These are phyloP conservation scores for Monochamus saltuarius DNA, from an alignment of 1,140 invertebrate species.

Conservation along the genomic window DNA sequence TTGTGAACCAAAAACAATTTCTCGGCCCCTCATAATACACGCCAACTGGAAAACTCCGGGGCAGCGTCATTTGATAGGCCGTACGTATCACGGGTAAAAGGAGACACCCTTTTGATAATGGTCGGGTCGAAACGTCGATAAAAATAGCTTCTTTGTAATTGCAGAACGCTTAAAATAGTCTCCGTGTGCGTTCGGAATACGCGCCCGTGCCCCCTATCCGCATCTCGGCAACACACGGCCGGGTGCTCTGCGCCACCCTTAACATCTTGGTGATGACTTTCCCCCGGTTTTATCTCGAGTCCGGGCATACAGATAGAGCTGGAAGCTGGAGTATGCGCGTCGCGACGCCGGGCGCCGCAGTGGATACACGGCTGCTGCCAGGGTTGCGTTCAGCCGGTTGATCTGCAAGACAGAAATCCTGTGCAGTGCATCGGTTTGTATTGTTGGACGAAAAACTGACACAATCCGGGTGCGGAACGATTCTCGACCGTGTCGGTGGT, in stretches of 20 bases:
- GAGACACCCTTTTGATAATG: no score
- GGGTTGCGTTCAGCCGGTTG: conserved; percentile 30
- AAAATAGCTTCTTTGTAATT: no score
- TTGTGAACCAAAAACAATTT: no score
- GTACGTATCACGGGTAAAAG: no score
- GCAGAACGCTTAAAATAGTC: no score
- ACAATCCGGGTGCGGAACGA: neutral
- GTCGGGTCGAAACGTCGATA: no score
- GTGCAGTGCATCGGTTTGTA: conserved; percentile 10
- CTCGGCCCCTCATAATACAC: no score
- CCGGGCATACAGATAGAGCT: conserved; percentile 43
- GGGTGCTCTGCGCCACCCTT: neutral
- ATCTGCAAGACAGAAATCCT: conserved; percentile 25
- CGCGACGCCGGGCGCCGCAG: conserved; percentile 41
- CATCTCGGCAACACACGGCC: neutral
- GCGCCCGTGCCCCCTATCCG: neutral
- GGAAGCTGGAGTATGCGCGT: conserved; percentile 45
- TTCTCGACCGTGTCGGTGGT: neutral
- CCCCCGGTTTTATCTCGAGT: conserved; percentile 39
- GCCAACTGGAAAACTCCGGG: no score
- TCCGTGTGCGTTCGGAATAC: no score
- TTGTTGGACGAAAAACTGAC: neutral
- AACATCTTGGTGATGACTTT: neutral
- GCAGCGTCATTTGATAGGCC: no score
- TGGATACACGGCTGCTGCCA: conserved; percentile 40